phyloP scores from a whole-genome alignment of 64 coral and sea anemone genomes.

The Pachyseris speciosa region DNA sequence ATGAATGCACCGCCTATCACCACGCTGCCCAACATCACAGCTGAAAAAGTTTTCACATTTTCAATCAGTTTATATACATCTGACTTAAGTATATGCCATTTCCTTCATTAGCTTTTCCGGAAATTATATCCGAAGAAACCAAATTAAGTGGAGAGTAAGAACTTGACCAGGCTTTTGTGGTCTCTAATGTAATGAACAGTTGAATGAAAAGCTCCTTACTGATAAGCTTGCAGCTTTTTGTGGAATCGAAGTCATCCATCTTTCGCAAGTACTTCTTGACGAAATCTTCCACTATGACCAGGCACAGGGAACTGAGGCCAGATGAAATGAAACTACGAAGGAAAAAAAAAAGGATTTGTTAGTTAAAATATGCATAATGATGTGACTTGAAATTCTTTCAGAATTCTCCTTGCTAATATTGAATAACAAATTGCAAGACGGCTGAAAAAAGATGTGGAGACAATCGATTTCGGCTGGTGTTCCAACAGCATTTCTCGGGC shows the following conservation, averaged over 20 bases:
- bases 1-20: slow-evolving; percentile 33
- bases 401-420: no score
- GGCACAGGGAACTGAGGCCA: slow-evolving; percentile 57
- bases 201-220: slow-evolving; percentile 17
- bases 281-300: slow-evolving; percentile 74
- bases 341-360: not conserved
- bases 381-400: not conserved
- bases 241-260: slow-evolving; percentile 58
- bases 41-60: not conserved
- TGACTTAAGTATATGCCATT: not conserved
- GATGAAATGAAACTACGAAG: slow-evolving; percentile 59
- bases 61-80: not conserved
- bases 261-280: slow-evolving; percentile 42
- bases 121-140: not conserved
- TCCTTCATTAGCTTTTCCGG: not conserved
- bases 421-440: no score
- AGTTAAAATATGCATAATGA: not conserved
- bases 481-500: no score
- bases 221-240: slow-evolving; percentile 60
- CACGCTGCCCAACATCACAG: not conserved
- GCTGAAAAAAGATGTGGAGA: no score
- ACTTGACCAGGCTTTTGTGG: no score
- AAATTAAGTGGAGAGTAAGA: no score
- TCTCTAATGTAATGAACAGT: not conserved
- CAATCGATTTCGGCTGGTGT: no score